Evolutionary conservation across 2,888 invertebrate genomes (phyloP).

Genomic region (Nebria salina): DNA sequence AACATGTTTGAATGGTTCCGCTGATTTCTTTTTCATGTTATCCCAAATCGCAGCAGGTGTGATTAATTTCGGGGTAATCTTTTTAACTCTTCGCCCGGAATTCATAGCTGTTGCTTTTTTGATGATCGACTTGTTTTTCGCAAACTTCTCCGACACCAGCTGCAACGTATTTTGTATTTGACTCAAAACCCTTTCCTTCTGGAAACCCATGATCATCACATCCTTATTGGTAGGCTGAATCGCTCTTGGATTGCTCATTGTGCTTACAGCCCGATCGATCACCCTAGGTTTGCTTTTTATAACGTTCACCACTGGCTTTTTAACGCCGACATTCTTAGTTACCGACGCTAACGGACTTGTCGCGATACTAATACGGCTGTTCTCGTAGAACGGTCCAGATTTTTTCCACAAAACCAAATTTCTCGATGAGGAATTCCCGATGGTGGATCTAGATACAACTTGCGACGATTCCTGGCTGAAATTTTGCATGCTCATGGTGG

Average conservation of each 20-base stretch:
- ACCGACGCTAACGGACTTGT: neutral
- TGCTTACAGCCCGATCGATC: neutral
- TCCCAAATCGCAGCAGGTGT: neutral
- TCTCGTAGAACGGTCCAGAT: neutral
- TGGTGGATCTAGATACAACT: neutral
- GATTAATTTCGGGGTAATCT: neutral
- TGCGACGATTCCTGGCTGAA: neutral
- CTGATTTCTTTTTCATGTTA: neutral
- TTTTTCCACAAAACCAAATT: neutral
- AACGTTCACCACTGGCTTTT: neutral
- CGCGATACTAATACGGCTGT: neutral
- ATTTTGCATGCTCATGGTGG: neutral
- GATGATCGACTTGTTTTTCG: slow-evolving; percentile 19
- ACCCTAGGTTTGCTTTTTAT: neutral
- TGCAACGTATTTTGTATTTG: slow-evolving; percentile 31
- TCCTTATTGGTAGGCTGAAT: neutral
- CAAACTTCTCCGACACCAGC: slow-evolving; percentile 19
- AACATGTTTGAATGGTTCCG: neutral
- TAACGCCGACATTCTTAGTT: neutral
- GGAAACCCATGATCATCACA: neutral
- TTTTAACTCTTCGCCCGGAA: neutral
- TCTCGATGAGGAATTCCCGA: neutral
- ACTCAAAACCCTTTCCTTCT: slow-evolving; percentile 10
- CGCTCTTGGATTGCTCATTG: neutral
- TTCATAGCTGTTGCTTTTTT: slow-evolving; percentile 12